phyloP scores from a whole-genome alignment of 2,888 invertebrate species.

The Xylocampa areola region DNA sequence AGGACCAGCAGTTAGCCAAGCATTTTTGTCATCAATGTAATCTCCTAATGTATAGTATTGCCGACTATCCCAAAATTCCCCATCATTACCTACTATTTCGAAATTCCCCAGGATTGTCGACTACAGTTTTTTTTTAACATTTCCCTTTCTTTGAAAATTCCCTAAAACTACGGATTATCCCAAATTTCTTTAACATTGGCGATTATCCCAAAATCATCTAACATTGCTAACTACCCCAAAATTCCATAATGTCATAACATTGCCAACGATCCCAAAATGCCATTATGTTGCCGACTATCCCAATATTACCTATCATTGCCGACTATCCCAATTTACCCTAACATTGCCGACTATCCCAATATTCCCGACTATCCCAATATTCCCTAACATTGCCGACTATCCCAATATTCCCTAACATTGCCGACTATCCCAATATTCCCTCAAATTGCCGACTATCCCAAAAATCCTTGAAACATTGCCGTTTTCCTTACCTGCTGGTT shows the following conservation, averaged over 20 bases:
- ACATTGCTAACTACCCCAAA: slow-evolving; percentile 3
- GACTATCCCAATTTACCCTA: neutral
- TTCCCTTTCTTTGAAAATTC: neutral
- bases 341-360: neutral
- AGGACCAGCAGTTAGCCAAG: too few relatives aligned
- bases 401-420: neutral
- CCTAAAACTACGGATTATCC: neutral
- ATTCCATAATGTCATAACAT: neutral
- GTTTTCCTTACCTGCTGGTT: slow-evolving; percentile 86
- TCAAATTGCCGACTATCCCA: neutral
- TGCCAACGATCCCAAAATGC: neutral
- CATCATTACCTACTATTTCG: neutral
- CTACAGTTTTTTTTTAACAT: neutral
- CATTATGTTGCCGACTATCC: too few relatives aligned
- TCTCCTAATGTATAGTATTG: neutral
- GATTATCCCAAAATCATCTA: neutral
- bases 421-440: neutral
- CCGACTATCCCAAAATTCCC: neutral
- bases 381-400: neutral
- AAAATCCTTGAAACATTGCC: neutral
- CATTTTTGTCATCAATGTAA: too few relatives aligned
- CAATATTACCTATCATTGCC: neutral
- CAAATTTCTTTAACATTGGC: neutral
- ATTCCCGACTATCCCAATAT: neutral
- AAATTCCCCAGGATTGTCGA: neutral